These are phyloP conservation scores for Sebastiscus tertius DNA, from an alignment of 2,797 vertebrate species.

Conservation along the genomic window DNA sequence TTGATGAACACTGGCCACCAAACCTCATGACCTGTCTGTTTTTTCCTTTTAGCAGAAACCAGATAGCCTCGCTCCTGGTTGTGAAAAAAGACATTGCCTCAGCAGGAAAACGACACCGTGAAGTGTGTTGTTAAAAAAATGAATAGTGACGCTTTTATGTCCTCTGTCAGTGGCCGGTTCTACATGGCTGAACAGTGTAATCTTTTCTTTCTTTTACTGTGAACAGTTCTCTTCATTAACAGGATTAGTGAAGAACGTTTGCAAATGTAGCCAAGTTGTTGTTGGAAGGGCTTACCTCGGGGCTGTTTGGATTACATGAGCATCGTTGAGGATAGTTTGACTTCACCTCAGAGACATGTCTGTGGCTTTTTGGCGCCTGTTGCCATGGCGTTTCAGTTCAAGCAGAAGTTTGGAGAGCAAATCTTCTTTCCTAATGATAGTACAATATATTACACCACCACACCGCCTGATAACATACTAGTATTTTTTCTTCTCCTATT, in stretches of 20 bases:
- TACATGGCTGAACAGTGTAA: slow-evolving; percentile 37
- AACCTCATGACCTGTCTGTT: slow-evolving; percentile 54
- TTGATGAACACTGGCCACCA: slow-evolving; percentile 65
- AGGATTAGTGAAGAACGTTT: slow-evolving; percentile 56
- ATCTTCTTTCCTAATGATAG: slow-evolving; percentile 32
- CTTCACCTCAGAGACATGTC: slow-evolving; percentile 55
- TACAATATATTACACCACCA: slow-evolving; percentile 14
- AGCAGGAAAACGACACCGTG: slow-evolving; percentile 27
- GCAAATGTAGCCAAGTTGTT: slow-evolving; percentile 43
- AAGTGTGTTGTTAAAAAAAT: slow-evolving; percentile 42
- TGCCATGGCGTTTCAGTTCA: slow-evolving; percentile 48
- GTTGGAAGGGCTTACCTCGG: slow-evolving; percentile 32
- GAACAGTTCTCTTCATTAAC: slow-evolving; percentile 42
- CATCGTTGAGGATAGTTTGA: slow-evolving; percentile 45
- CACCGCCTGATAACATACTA: background rate
- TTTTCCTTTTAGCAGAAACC: slow-evolving; percentile 10
- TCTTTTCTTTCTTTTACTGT: slow-evolving; percentile 20
- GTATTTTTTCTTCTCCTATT: slow-evolving; percentile 11
- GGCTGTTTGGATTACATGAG: slow-evolving; percentile 50
- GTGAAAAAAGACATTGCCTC: slow-evolving; percentile 32
- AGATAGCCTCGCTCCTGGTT: slow-evolving; percentile 5
- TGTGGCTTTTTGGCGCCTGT: slow-evolving; percentile 58
- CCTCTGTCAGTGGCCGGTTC: slow-evolving; percentile 20
- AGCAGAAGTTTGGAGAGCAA: slow-evolving; percentile 56
- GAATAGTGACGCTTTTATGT: slow-evolving; percentile 23